Evolutionary conservation across 2,888 invertebrate genomes (phyloP).

Genomic region (Melinaea marsaeus): DNA sequence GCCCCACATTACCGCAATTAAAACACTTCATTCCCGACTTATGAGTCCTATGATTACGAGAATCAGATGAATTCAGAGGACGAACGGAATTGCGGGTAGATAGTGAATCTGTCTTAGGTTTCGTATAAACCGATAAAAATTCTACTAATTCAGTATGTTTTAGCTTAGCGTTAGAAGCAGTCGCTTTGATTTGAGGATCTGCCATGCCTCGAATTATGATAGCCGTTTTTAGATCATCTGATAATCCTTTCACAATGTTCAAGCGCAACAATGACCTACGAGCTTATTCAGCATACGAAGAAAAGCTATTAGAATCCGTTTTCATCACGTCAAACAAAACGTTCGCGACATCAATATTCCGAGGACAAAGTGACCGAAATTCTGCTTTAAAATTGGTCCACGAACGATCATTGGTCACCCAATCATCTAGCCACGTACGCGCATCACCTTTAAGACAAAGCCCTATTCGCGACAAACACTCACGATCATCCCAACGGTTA

Average conservation of each 20-base stretch:
- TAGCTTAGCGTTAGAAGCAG: conserved; percentile 34
- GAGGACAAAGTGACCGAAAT: conserved; percentile 34
- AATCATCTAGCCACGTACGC: conserved; percentile 34
- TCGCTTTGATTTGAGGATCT: conserved; percentile 32
- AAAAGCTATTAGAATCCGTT: conserved; percentile 31
- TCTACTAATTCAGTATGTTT: conserved; percentile 27
- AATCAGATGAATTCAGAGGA: neutral
- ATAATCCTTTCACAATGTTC: conserved; percentile 32
- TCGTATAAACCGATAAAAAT: conserved; percentile 33
- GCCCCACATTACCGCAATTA: neutral
- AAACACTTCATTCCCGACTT: neutral
- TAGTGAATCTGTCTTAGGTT: conserved; percentile 18
- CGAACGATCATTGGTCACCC: conserved; percentile 31
- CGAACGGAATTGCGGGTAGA: neutral
- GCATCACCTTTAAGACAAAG: too few species aligned
- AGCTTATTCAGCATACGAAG: conserved; percentile 38
- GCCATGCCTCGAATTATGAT: conserved; percentile 31
- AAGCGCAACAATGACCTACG: conserved; percentile 34
- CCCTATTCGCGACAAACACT: too few species aligned
- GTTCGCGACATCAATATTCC: conserved; percentile 29
- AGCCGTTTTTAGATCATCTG: conserved; percentile 31
- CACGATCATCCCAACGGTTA: too few species aligned
- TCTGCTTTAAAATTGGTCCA: conserved; percentile 36
- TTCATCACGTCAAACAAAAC: conserved; percentile 33
- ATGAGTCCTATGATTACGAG: neutral